These are phyloP conservation scores for Dryobates pubescens DNA, from an alignment of 2,797 vertebrate genomes.

Conservation along the genomic window DNA sequence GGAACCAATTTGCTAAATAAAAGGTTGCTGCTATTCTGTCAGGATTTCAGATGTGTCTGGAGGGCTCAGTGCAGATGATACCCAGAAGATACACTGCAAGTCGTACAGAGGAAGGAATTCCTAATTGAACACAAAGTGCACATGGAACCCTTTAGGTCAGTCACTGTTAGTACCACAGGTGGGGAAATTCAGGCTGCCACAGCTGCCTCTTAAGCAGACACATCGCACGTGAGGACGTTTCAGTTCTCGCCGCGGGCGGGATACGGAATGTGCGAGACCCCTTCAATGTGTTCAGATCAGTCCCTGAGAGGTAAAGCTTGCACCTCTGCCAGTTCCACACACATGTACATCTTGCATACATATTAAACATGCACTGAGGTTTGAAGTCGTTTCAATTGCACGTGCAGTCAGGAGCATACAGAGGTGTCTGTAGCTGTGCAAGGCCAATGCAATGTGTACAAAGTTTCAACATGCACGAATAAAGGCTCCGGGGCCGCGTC, in stretches of 20 bases:
- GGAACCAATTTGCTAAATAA: constrained; percentile 8
- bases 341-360: constrained; percentile 66
- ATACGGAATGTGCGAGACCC: constrained; percentile 59
- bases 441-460: constrained; percentile 62
- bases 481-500: constrained; percentile 30
- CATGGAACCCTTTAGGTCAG: neutral
- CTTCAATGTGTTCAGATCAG: constrained; percentile 50
- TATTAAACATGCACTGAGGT: constrained; percentile 67
- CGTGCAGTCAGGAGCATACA: constrained; percentile 59
- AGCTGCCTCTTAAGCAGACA: neutral
- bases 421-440: constrained; percentile 70
- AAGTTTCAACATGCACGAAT: constrained; percentile 64
- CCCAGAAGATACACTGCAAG: neutral
- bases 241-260: neutral
- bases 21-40: neutral
- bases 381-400: constrained; percentile 56
- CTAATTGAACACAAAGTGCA: constrained; percentile 30
- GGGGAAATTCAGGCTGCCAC: constrained; percentile 4
- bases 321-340: constrained; percentile 68
- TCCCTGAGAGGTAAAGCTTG: constrained; percentile 68
- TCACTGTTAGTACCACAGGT: neutral
- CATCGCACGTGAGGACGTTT: constrained; percentile 19
- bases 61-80: neutral
- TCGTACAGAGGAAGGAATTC: neutral
- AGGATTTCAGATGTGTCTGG: neutral